Evolutionary conservation across 2,888 invertebrate genomes (phyloP).

Genomic region (Colostygia pectinataria): DNA sequence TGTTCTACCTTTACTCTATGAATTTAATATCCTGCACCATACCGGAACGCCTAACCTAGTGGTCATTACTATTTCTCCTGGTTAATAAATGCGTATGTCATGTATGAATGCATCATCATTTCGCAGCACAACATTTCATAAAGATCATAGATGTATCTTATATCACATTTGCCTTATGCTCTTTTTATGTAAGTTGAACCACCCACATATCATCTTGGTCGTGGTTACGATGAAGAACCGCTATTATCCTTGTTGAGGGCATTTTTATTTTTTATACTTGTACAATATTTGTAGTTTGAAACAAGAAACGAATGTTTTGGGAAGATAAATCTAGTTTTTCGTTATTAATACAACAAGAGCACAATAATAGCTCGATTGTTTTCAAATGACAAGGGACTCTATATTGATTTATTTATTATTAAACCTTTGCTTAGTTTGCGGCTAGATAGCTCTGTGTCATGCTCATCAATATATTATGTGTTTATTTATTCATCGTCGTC

Average conservation of each 20-base stretch:
- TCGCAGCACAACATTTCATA: conserved; percentile 1
- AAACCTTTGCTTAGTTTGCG: no score
- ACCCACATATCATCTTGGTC: conserved; percentile 6
- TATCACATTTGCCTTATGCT: conserved; percentile 9
- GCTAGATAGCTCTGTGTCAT: no score
- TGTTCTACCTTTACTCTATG: not conserved
- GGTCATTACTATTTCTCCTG: not conserved
- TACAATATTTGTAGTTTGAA: not conserved
- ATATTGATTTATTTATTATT: no score
- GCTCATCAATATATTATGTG: no score
- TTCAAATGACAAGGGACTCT: no score
- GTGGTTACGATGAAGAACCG: not conserved
- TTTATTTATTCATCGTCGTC: no score
- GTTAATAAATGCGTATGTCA: conserved; percentile 1
- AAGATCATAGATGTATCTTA: conserved; percentile 2
- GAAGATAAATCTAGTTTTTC: no score
- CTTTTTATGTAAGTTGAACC: conserved; percentile 6
- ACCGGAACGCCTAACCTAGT: not conserved
- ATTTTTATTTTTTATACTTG: not conserved
- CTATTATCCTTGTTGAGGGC: conserved; percentile 5
- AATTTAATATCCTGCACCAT: conserved; percentile 4
- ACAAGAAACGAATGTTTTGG: not conserved
- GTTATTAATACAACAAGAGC: no score
- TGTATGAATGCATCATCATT: conserved; percentile 4
- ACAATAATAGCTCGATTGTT: no score